Evolutionary conservation across 2,888 invertebrate species (phyloP), one percentile per base, ranked within the genome.

Genomic region (Slavum lentiscoides): DNA sequence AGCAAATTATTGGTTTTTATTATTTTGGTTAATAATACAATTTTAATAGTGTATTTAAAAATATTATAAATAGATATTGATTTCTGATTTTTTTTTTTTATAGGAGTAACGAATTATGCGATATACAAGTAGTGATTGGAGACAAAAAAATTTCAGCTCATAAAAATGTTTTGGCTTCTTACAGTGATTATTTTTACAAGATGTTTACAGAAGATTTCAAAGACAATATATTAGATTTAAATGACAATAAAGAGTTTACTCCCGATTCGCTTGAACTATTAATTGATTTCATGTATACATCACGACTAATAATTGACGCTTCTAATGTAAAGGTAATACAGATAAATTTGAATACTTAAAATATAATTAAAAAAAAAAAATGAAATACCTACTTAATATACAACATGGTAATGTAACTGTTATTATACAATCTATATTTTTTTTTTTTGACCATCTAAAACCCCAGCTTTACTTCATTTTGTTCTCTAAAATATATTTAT

Each of bases 291-390:
- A 23, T 62, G 30, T 62, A 62, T 37, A 62, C 62, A 37, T 62
- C 62, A 17, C 62, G 6, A 7, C 17, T 62, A 37, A 62, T 17
- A 30, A 62, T 62, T 23, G 30, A 62, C 30, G 19, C 13, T 62
- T 62, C 37, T 19, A 62, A 62, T 62, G 62, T 62, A 17, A 23
- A 62, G 62, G 61, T 61, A 61, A 61, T 61, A 21, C 21, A 11
- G 13, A 9, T 49, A 49, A 43, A 43, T 6, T 7, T 43, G 11
- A 43, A 43, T 43, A 43, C 6, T 9, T 9, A 43, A 11, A 43
- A 6, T 43, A 2, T 43, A 43, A 9, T 43, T 43, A 43, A 43
- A 43, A 43, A 43, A 43, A 43, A 30, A 2, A 30, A 30, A 30
- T 30, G 30, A 2, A 30, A 30, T 30, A 30, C 11, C 1, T 43